phyloP scores from a whole-genome alignment of 92 coral and sea anemone species.

The Actinernus sp. region DNA sequence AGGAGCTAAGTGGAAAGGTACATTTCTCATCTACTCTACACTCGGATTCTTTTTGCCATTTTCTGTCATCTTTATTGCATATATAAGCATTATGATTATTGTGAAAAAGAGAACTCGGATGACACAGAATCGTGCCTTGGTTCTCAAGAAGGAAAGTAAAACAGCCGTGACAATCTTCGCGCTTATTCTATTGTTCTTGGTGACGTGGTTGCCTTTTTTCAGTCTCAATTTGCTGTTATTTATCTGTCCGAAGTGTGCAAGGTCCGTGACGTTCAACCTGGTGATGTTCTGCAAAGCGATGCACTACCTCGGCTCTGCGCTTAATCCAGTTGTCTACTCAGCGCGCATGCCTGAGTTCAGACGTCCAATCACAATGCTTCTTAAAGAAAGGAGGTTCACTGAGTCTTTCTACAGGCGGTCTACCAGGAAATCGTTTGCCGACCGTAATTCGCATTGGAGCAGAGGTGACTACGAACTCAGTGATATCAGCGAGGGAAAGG shows the following conservation, averaged over 20 bases:
- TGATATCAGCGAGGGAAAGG: conserved; percentile 22
- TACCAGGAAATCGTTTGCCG: conserved; percentile 20
- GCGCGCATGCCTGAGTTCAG: conserved; percentile 90
- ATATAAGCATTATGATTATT: conserved; percentile 60
- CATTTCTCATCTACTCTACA: conserved; percentile 69
- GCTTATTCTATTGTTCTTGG: conserved; percentile 64
- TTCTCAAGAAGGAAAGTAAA: conserved; percentile 64
- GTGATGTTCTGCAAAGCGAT: conserved; percentile 68
- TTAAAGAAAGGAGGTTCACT: conserved; percentile 60
- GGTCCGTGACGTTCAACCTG: conserved; percentile 25
- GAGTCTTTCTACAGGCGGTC: conserved; percentile 55
- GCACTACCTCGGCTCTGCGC: conserved; percentile 78
- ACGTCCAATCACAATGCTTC: conserved; percentile 54
- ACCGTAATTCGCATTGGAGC: conserved; percentile 2
- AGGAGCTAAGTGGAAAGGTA: conserved; percentile 81
- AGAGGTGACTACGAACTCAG: conserved; percentile 26
- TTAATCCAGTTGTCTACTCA: conserved; percentile 77
- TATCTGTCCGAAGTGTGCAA: conserved; percentile 48
- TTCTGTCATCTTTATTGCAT: conserved; percentile 68
- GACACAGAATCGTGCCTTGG: conserved; percentile 63
- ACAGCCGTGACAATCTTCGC: conserved; percentile 70
- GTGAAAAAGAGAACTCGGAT: conserved; percentile 59
- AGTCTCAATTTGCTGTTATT: conserved; percentile 74
- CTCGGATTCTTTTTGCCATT: conserved; percentile 81
- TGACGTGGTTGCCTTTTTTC: conserved; percentile 89